Evolutionary conservation across 1,140 invertebrate species (phyloP).

Genomic region (Conopomorpha cramerella): DNA sequence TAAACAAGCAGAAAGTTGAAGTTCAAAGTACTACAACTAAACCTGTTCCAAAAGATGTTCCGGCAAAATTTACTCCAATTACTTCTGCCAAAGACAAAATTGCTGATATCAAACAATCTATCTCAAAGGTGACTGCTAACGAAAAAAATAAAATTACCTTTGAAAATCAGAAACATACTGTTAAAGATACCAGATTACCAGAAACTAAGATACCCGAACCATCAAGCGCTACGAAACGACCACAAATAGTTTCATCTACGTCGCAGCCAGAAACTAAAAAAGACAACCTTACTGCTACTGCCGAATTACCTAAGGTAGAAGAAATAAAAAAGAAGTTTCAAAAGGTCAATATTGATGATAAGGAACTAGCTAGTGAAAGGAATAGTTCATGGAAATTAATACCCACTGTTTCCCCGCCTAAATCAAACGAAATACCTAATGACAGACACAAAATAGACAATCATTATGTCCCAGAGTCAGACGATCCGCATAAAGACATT

Average conservation of each 20-base stretch:
- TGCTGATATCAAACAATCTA: no score
- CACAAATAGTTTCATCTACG: conserved; percentile 11
- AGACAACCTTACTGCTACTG: conserved; percentile 5
- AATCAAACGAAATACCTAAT: conserved; percentile 27
- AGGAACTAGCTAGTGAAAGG: conserved; percentile 30
- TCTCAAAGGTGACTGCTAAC: no score
- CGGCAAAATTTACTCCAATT: no score
- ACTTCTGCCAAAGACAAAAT: no score
- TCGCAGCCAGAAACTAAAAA: conserved; percentile 7
- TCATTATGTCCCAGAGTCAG: conserved; percentile 16
- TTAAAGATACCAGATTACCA: no score
- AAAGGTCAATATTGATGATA: conserved; percentile 50
- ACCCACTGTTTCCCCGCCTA: conserved; percentile 37
- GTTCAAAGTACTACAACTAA: no score
- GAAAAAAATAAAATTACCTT: no score
- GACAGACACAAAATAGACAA: conserved; percentile 32
- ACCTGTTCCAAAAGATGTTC: no score
- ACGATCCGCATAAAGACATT: conserved; percentile 29
- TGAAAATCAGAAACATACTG: no score
- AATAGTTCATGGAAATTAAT: conserved; percentile 55
- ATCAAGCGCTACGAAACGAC: conserved; percentile 15
- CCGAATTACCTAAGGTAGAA: conserved; percentile 32
- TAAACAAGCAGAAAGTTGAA: no score
- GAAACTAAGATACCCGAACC: no score
- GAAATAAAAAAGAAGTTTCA: conserved; percentile 51